phyloP scores from a whole-genome alignment of 2,888 invertebrate genomes.

The Bellardia bayeri region DNA sequence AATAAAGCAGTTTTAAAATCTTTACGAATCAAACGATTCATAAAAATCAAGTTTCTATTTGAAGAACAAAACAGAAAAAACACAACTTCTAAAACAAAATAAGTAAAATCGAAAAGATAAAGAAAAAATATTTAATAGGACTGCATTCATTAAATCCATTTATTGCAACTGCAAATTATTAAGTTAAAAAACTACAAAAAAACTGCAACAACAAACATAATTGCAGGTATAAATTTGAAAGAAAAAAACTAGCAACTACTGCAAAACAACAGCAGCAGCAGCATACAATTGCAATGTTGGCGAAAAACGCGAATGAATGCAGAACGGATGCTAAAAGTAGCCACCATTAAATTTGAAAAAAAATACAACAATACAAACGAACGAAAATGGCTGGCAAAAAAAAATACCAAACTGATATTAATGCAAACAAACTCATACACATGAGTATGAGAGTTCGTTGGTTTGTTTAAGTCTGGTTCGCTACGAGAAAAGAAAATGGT shows the following conservation, averaged over 20 bases:
- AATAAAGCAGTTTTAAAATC: neutral
- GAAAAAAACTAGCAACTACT: constrained; percentile 66
- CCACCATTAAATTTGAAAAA: constrained; percentile 67
- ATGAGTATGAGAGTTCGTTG: neutral
- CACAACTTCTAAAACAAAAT: constrained; percentile 35
- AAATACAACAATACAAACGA: constrained; percentile 30
- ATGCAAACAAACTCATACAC: neutral
- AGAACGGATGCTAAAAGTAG: constrained; percentile 74
- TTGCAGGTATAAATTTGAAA: constrained; percentile 77
- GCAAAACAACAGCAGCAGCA: constrained; percentile 53
- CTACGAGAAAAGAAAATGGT: constrained; percentile 53
- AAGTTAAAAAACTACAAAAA: constrained; percentile 76
- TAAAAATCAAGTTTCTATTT: constrained; percentile 33
- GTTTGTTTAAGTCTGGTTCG: constrained; percentile 14
- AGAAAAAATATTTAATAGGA: constrained; percentile 77
- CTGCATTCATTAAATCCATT: constrained; percentile 83
- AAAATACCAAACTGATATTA: neutral
- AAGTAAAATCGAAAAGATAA: constrained; percentile 36
- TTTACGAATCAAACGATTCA: constrained; percentile 24
- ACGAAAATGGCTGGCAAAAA: constrained; percentile 63
- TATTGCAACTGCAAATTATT: constrained; percentile 82
- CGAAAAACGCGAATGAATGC: constrained; percentile 68
- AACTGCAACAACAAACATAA: constrained; percentile 78
- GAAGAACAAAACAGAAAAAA: neutral
- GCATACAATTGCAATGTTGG: constrained; percentile 59